phyloP scores from a whole-genome alignment of 2,113 vertebrate genomes.

The Hydropotes inermis region DNA sequence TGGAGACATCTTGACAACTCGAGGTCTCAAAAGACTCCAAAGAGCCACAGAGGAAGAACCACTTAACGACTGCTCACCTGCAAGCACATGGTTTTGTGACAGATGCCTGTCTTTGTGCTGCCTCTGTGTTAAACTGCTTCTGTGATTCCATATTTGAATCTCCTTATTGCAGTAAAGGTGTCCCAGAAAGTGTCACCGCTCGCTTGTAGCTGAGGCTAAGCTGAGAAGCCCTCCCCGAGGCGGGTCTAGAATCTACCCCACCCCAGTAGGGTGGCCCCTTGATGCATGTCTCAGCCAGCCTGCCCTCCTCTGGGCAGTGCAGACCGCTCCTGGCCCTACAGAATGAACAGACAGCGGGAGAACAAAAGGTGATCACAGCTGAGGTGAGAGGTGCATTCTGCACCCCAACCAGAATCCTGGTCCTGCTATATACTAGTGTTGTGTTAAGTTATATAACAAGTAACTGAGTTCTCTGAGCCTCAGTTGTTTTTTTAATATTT shows the following conservation, averaged over 20 bases:
- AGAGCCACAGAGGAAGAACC: neutral
- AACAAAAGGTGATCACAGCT: neutral
- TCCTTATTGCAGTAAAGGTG: neutral
- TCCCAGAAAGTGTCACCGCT: constrained; percentile 1
- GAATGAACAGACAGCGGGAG: neutral
- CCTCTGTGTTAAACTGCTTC: neutral
- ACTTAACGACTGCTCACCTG: neutral
- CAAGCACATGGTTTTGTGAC: neutral
- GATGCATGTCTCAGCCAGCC: neutral
- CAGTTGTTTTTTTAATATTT: neutral
- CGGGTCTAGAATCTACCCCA: neutral
- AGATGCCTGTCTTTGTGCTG: neutral
- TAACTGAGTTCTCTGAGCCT: neutral
- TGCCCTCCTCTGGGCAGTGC: neutral
- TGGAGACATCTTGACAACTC: neutral
- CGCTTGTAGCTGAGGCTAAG: neutral
- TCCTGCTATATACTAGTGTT: neutral
- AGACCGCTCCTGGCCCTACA: neutral
- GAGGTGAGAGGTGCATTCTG: neutral
- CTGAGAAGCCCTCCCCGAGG: neutral
- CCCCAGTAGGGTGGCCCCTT: neutral
- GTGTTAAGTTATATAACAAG: neutral
- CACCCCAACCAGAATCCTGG: neutral
- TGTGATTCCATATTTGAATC: neutral
- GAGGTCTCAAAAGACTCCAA: neutral